Conservation (phyloP, 2,113 vertebrate genomes). For the Psammodynastes pulverulentus region DNA sequence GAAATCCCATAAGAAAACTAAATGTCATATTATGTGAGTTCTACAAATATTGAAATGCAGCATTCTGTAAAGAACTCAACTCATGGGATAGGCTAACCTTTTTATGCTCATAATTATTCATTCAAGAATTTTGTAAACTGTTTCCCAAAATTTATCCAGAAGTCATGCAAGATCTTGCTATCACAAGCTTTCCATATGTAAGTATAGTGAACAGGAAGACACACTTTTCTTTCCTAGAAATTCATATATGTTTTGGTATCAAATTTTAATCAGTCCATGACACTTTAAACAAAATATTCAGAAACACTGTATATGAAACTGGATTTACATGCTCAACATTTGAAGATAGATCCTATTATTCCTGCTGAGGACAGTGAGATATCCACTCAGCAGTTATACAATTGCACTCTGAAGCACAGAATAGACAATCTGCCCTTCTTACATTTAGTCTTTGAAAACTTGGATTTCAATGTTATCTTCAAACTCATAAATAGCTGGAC, state of each 20-base stretch:
- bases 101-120: constrained; percentile 49
- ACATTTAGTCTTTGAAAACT: not conserved
- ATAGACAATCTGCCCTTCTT: not conserved
- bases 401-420: not conserved
- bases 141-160: constrained; percentile 42
- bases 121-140: constrained; percentile 40
- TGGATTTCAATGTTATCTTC: not conserved
- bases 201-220: constrained; percentile 25
- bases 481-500: not conserved
- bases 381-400: not conserved
- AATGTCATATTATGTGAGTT: constrained; percentile 43
- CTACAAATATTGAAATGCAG: constrained; percentile 51
- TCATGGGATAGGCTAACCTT: constrained; percentile 25
- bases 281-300: not conserved
- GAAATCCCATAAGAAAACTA: constrained; percentile 47
- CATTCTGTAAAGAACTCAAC: constrained; percentile 51
- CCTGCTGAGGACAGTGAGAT: not conserved
- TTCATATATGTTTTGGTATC: constrained; percentile 21
- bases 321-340: not conserved
- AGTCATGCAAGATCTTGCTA: constrained; percentile 20
- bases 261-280: constrained; percentile 23
- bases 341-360: not conserved
- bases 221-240: constrained; percentile 22
- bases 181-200: constrained; percentile 35
- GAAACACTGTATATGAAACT: not conserved